Percentiles rank a stretch among this genome's conserved stretches.
phyloP scores from a whole-genome alignment of 2,113 vertebrate genomes.

The Fregetta grallaria region DNA sequence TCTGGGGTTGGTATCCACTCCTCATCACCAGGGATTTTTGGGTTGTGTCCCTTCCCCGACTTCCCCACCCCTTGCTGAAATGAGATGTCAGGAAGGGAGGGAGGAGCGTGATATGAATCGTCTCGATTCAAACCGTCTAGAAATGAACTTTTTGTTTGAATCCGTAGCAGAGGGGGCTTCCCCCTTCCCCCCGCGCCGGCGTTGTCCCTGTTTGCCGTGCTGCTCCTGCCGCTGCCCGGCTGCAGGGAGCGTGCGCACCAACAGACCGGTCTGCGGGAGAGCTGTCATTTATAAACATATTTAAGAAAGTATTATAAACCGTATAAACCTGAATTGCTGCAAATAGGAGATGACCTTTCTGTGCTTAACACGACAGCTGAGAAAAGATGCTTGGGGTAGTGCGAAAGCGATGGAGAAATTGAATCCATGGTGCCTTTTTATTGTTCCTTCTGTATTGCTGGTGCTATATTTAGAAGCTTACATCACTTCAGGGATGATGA shows the following conservation, averaged over 20 bases:
- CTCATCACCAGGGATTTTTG: neutral
- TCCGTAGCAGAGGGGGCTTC: neutral
- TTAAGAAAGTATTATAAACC: neutral
- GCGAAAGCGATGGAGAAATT: constrained; percentile 33
- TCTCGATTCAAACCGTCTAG: neutral
- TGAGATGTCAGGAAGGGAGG: neutral
- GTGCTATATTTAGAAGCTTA: constrained; percentile 93
- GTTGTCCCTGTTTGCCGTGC: neutral
- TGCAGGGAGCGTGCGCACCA: neutral
- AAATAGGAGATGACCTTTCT: constrained; percentile 53
- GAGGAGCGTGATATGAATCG: neutral
- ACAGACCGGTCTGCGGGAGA: neutral
- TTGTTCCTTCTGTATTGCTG: constrained; percentile 78
- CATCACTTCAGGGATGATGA: constrained; percentile 86
- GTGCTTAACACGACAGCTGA: constrained; percentile 17
- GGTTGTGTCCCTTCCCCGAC: neutral
- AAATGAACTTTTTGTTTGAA: neutral
- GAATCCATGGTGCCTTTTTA: constrained; percentile 71
- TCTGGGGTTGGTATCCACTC: neutral
- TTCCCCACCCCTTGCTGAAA: neutral
- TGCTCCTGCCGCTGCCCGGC: neutral
- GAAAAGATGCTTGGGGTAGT: constrained; percentile 9
- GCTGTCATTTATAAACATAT: neutral
- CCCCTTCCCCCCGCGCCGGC: neutral
- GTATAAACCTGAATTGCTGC: neutral